Base-by-base conservation (phyloP, 2,888 invertebrate genomes). In the Melanostoma mellinum region DNA sequence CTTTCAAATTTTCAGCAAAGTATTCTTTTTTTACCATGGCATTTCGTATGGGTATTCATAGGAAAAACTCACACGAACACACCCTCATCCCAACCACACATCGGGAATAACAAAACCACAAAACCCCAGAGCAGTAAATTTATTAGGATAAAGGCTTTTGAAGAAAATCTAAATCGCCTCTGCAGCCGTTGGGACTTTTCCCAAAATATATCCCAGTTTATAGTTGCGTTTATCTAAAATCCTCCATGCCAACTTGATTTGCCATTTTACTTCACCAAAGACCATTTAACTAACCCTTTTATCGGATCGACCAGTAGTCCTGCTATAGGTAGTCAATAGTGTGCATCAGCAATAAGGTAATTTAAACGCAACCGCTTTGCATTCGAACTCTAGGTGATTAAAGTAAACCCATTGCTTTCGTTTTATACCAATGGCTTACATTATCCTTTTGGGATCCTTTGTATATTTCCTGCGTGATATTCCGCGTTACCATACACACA, bases 341-440 rank as follows among this genome's bases (percentile, higher is more conserved):
- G 44, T 32, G 67, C 81, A 42, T 55, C n/a, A 48, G 50, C 63
- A 63, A 68, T 46, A 69, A 68, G 79, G 67, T 77, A 72, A 61
- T 65, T 50, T 72, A 72, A 68, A 56, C 67, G 67, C 55, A 68
- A 61, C 50, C 72, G 55, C 56, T 69, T 53, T 71, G 67, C 53
- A 67, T 78, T 82, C 38, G 56, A 82, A 82, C 73, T 77, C 77
- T 68, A 42, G 50, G 81, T 77, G 77, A 81, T 81, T 81, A 81
- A 81, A 77, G 67, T 40, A 60, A 77, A 78, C 60, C 61, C 67
- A 61, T 44, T 68, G 72, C 67, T 38, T 55, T 69, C 65, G 81
- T 77, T 81, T 81, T 77, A 81, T 81, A 53, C 78, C 30, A 44
- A 60, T 55, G 61, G 53, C 42, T 60, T 60, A 3, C 35, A 53